A percentile compares a stretch with the other conserved stretches of the same genome.
phyloP scores from a whole-genome alignment of 2,797 vertebrate genomes.

The Allobates femoralis region DNA sequence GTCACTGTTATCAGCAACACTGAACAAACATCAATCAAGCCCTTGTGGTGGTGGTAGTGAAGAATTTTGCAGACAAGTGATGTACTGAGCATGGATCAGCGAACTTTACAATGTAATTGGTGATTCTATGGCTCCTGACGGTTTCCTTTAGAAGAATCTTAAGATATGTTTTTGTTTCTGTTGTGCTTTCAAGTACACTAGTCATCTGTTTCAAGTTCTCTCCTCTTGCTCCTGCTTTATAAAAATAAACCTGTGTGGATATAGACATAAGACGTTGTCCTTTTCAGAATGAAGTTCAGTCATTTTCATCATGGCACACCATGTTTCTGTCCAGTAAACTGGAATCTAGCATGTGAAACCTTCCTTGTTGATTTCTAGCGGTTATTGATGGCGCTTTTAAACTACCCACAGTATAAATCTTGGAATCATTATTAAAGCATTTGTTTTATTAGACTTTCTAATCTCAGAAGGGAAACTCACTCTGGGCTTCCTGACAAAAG shows the following conservation, averaged over 20 bases:
- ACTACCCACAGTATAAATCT: constrained; percentile 62
- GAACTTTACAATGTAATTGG: too few relatives aligned
- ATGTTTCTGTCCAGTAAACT: constrained; percentile 36
- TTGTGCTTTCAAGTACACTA: not conserved
- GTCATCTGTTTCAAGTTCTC: constrained; percentile 17
- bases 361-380: constrained; percentile 51
- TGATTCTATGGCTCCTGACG: not conserved
- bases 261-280: not conserved
- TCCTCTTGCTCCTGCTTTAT: not conserved
- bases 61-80: too few relatives aligned
- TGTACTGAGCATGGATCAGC: too few relatives aligned
- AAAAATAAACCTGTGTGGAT: not conserved
- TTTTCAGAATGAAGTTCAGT: constrained; percentile 21
- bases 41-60: too few relatives aligned
- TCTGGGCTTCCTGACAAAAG: constrained; percentile 62
- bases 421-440: constrained; percentile 62
- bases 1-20: too few relatives aligned
- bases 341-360: constrained; percentile 19
- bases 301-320: constrained; percentile 24
- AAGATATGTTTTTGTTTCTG: not conserved
- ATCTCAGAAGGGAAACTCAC: constrained; percentile 56
- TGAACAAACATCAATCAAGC: too few relatives aligned
- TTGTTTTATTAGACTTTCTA: constrained; percentile 63
- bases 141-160: not conserved
- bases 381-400: constrained; percentile 59